Conservation (phyloP, 1,140 invertebrate genomes). For the Geopemphigus sp. region DNA sequence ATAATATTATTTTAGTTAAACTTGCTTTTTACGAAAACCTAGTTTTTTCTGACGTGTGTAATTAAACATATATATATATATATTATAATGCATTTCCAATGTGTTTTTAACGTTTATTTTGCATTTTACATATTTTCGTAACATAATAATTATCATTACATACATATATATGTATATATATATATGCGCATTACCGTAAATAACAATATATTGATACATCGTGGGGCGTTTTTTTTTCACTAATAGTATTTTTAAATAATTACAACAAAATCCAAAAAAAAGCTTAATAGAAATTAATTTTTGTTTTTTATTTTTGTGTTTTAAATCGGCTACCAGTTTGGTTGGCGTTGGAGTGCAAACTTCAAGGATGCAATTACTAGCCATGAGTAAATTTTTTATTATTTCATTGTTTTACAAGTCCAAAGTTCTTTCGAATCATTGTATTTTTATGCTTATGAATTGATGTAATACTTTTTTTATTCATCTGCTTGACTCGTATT, state of each 20-base stretch:
- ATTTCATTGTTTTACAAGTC: conserved; percentile 54
- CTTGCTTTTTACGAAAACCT: conserved; percentile 40
- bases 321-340: conserved; percentile 61
- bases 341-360: conserved; percentile 91
- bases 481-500: conserved; percentile 51
- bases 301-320: conserved; percentile 50
- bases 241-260: conserved; percentile 42
- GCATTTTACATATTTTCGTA: conserved; percentile 38
- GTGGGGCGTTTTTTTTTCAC: conserved; percentile 22
- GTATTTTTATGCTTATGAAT: conserved; percentile 54
- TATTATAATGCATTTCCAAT: conserved; percentile 49
- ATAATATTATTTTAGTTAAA: conserved; percentile 41
- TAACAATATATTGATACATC: conserved; percentile 19
- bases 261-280: conserved; percentile 14
- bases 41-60: conserved; percentile 46
- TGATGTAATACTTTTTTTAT: conserved; percentile 51
- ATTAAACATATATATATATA: conserved; percentile 30
- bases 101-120: conserved; percentile 48
- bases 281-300: conserved; percentile 48
- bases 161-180: background rate
- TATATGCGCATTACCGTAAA: conserved; percentile 4
- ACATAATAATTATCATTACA: conserved; percentile 14
- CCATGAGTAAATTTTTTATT: conserved; percentile 65
- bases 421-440: conserved; percentile 51
- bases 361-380: conserved; percentile 86